Evolutionary conservation across 2,888 invertebrate genomes (phyloP).

Genomic region (Andrena dorsata): DNA sequence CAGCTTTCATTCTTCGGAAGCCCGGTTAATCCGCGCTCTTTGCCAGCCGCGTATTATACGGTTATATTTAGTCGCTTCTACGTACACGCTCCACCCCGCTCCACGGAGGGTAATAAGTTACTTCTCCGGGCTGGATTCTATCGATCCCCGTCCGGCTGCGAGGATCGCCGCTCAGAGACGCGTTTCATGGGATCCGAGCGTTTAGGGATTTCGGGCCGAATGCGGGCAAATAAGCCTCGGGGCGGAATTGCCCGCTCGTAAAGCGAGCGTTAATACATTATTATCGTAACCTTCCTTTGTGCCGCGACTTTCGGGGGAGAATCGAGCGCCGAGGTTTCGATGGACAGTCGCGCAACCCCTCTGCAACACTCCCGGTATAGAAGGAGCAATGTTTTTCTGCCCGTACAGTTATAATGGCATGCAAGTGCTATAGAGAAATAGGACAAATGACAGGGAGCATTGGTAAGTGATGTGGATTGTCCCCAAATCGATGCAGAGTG

Average conservation of each 20-base stretch:
- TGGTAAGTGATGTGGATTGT: too few relatives aligned
- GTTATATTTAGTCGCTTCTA: constrained; percentile 29
- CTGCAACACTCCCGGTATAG: background rate
- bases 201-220: constrained; percentile 53
- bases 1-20: constrained; percentile 42
- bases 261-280: constrained; percentile 57
- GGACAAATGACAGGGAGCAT: background rate
- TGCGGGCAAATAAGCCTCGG: constrained; percentile 44
- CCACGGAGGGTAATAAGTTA: constrained; percentile 51
- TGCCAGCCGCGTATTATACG: constrained; percentile 32
- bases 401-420: background rate
- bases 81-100: background rate
- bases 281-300: constrained; percentile 20
- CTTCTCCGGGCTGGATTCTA: constrained; percentile 43
- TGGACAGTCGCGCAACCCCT: constrained; percentile 11
- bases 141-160: constrained; percentile 29
- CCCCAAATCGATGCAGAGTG: too few relatives aligned
- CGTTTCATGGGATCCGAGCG: constrained; percentile 61
- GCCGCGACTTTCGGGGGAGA: constrained; percentile 12
- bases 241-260: constrained; percentile 42
- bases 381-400: background rate
- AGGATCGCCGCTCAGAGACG: constrained; percentile 26
- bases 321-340: background rate
- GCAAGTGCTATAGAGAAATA: background rate
- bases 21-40: constrained; percentile 56